Percentiles rank a stretch among this genome's conserved stretches.
Conservation (phyloP, 2,113 vertebrate species). For the Cichladusa arquata region DNA sequence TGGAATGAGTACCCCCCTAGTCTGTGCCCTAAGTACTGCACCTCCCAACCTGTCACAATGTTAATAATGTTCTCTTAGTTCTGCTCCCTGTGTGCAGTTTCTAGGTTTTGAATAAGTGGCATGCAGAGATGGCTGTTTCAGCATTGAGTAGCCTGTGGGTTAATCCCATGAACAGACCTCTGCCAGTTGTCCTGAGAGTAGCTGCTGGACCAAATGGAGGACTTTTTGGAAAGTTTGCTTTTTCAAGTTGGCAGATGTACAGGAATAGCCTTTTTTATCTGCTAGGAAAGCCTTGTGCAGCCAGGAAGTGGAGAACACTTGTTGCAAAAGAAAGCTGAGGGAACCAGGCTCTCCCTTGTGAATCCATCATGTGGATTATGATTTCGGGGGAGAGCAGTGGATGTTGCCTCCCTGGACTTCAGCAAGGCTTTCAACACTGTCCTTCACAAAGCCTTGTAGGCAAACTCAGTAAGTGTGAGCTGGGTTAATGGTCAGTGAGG, state of each 20-base stretch:
- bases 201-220: not conserved
- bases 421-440: not conserved
- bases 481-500: not conserved
- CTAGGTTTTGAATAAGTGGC: not conserved
- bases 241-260: not conserved
- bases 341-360: not conserved
- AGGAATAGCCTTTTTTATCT: not conserved
- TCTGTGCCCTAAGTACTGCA: not conserved
- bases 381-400: not conserved
- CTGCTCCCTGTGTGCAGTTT: not conserved
- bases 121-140: not conserved
- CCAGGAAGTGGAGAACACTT: not conserved
- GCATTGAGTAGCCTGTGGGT: not conserved
- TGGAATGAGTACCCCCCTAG: not conserved
- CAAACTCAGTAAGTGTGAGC: not conserved
- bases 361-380: not conserved
- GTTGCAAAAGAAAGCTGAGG: not conserved
- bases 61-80: not conserved
- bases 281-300: not conserved
- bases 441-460: not conserved
- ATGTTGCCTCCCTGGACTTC: not conserved
- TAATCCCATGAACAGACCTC: not conserved
- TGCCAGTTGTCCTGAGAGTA: not conserved
- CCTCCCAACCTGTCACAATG: not conserved
- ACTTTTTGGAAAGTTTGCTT: not conserved